Evolutionary conservation across 2,888 invertebrate species (phyloP).

Genomic region (Sphinx pinastri): DNA sequence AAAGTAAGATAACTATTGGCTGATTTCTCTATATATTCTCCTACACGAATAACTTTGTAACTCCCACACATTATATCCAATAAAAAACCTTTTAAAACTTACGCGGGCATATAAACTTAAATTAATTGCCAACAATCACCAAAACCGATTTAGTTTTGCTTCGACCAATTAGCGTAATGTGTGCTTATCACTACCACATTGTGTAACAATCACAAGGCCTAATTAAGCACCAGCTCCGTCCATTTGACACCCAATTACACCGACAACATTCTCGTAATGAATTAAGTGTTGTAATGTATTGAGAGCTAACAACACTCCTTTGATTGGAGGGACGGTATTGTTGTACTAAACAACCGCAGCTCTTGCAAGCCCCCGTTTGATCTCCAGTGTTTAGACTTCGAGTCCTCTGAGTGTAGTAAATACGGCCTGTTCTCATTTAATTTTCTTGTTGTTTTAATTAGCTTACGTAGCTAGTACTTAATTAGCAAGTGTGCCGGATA

Average conservation of each 20-base stretch:
- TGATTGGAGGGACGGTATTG: constrained; percentile 39
- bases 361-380: not conserved
- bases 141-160: not conserved
- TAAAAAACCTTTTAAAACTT: too few relatives aligned
- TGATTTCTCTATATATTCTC: too few relatives aligned
- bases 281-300: constrained; percentile 59
- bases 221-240: constrained; percentile 36
- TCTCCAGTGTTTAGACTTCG: not conserved
- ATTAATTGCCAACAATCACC: too few relatives aligned
- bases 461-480: too few relatives aligned
- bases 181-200: constrained; percentile 16
- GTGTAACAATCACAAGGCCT: constrained; percentile 38
- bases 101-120: too few relatives aligned
- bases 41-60: too few relatives aligned
- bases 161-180: constrained; percentile 36
- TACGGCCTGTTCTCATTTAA: not conserved
- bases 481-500: too few relatives aligned
- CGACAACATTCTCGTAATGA: constrained; percentile 47
- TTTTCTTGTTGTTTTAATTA: too few relatives aligned
- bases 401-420: not conserved
- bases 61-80: too few relatives aligned
- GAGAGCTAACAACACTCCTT: constrained; percentile 58
- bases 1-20: too few relatives aligned
- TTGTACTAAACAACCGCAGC: constrained; percentile 6
- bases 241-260: constrained; percentile 59